phyloP scores from a whole-genome alignment of 2,888 invertebrate genomes.

The Stenchaetothrips biformis region DNA sequence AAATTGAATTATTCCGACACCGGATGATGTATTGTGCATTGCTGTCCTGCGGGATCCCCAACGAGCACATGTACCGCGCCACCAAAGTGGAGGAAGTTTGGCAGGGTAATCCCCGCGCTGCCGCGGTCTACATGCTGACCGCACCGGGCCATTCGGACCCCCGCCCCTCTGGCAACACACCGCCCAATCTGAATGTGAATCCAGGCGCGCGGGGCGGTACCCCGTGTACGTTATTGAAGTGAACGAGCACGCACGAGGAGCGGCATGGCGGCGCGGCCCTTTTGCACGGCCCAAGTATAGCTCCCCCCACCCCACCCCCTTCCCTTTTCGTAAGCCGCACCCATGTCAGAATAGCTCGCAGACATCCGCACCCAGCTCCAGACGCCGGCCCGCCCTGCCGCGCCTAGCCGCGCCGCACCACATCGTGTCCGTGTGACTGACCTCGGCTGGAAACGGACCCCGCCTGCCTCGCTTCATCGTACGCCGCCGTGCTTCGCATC shows the following conservation, averaged over 20 bases:
- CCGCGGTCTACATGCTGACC: neutral
- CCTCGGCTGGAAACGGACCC: too few species aligned
- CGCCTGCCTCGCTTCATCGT: too few species aligned
- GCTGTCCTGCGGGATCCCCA: neutral
- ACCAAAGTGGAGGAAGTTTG: too few species aligned
- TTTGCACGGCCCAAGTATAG: too few species aligned
- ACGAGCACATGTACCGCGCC: too few species aligned
- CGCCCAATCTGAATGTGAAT: neutral
- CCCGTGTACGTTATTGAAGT: neutral
- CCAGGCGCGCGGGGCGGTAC: neutral
- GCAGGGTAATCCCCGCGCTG: too few species aligned
- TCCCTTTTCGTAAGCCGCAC: too few species aligned
- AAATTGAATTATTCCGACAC: neutral
- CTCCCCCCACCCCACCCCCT: too few species aligned
- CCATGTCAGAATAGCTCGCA: neutral
- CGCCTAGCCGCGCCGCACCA: neutral
- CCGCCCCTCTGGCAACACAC: too few species aligned
- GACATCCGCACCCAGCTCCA: neutral
- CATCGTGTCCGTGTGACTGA: too few species aligned
- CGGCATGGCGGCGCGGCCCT: too few species aligned
- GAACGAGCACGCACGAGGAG: neutral
- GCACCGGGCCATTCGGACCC: neutral
- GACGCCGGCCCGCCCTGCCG: neutral
- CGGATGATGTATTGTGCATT: slow-evolving; percentile 7
- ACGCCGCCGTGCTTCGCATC: neutral